Conservation (phyloP, 2,888 invertebrate species). For the Metopia argyrocephala region DNA sequence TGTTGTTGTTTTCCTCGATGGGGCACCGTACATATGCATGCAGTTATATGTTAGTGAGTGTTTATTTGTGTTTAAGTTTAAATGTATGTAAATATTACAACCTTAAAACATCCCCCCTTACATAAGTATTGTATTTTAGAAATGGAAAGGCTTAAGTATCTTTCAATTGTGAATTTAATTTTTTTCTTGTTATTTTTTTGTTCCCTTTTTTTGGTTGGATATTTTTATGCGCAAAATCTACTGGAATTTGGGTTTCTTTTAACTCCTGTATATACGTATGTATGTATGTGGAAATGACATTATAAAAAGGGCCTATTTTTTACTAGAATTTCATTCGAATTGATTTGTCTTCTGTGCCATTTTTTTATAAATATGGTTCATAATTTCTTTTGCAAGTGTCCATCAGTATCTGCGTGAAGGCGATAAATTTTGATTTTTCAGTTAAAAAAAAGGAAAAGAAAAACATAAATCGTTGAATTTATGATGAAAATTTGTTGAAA, state of each 20-base stretch:
- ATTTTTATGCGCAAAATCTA: conserved; percentile 66
- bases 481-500: not conserved
- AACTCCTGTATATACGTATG: not conserved
- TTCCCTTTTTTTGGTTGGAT: conserved; percentile 66
- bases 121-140: not conserved
- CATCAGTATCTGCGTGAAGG: conserved; percentile 11
- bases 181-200: conserved; percentile 22
- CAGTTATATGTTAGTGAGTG: no score
- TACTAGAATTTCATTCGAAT: not conserved
- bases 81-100: not conserved
- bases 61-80: no score
- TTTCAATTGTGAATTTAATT: conserved; percentile 37
- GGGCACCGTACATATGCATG: no score
- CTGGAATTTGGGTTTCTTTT: conserved; percentile 49
- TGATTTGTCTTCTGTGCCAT: not conserved
- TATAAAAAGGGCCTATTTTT: not conserved
- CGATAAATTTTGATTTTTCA: conserved; percentile 23
- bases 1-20: not conserved
- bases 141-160: conserved; percentile 47
- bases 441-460: no score
- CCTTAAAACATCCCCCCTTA: conserved; percentile 34
- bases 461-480: conserved; percentile 19
- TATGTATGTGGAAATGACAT: not conserved
- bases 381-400: not conserved
- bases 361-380: not conserved